phyloP scores from a whole-genome alignment of 2,113 vertebrate species.

The Sitta europaea region DNA sequence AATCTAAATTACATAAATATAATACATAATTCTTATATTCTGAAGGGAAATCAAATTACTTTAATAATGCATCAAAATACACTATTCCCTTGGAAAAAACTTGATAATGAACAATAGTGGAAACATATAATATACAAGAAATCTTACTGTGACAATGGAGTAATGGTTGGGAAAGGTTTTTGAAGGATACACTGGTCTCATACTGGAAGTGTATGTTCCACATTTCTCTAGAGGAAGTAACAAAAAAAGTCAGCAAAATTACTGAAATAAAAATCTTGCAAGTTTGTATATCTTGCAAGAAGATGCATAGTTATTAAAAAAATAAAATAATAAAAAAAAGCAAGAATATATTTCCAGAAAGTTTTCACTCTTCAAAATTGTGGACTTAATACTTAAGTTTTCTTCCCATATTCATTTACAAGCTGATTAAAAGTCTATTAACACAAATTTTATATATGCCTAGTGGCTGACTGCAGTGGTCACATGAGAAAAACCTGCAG shows the following conservation, averaged over 20 bases:
- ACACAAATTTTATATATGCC: background rate
- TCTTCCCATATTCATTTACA: background rate
- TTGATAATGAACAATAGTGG: background rate
- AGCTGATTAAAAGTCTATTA: background rate
- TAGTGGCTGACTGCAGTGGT: background rate
- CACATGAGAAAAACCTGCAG: background rate
- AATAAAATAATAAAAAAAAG: too few species aligned
- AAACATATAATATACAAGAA: background rate
- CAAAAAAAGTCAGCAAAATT: background rate
- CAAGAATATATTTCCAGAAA: background rate
- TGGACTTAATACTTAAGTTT: background rate
- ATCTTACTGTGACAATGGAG: constrained; percentile 91
- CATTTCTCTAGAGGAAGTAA: constrained; percentile 73
- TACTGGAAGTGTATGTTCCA: constrained; percentile 80
- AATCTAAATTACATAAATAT: background rate
- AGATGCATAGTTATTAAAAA: background rate
- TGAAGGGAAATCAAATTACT: background rate
- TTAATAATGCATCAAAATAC: background rate
- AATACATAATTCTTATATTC: background rate
- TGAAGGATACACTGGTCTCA: constrained; percentile 92
- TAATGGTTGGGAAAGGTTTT: constrained; percentile 99
- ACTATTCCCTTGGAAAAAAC: background rate
- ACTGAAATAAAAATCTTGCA: background rate
- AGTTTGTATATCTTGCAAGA: background rate
- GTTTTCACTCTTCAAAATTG: background rate